These are phyloP conservation scores for Cryptotis parvus DNA, from an alignment of 2,113 vertebrate genomes.

Conservation along the genomic window DNA sequence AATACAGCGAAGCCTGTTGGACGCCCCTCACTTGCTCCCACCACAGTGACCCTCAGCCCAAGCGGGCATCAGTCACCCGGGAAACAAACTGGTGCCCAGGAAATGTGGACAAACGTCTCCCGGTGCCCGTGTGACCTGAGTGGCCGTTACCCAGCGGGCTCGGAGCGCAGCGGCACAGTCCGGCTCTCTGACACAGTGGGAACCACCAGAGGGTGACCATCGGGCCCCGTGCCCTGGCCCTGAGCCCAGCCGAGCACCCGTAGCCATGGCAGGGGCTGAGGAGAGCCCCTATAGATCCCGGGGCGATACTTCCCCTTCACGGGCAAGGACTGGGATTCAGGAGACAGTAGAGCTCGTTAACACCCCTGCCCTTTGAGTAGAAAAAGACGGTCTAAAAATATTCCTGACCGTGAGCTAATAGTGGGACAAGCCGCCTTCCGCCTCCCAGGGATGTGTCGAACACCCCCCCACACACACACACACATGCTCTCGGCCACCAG, in stretches of 20 bases:
- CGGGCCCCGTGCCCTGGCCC: too few species aligned
- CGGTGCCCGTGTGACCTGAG: background rate
- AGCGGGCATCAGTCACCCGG: background rate
- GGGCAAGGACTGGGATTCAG: constrained; percentile 50
- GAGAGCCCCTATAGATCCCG: constrained; percentile 57
- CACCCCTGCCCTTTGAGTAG: constrained; percentile 65
- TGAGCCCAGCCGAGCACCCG: too few species aligned
- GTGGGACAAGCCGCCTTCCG: constrained; percentile 64
- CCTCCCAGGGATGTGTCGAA: constrained; percentile 49
- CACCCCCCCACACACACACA: too few species aligned
- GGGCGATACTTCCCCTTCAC: constrained; percentile 74
- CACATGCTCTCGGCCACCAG: constrained; percentile 44
- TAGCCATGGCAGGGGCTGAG: too few species aligned
- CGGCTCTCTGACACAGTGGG: background rate
- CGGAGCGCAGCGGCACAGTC: too few species aligned
- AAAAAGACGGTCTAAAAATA: constrained; percentile 66
- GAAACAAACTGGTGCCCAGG: background rate
- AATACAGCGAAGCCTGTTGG: background rate
- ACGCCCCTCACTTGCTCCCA: background rate
- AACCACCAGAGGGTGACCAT: background rate
- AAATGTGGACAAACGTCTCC: too few species aligned
- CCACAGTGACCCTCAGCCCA: background rate
- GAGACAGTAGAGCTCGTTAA: constrained; percentile 79
- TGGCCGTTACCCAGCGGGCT: background rate
- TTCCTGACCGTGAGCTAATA: constrained; percentile 72